Percentiles rank a stretch among this genome's conserved stretches.
These are phyloP conservation scores for Zaprionus vittiger DNA, from an alignment of 1,140 invertebrate species.

Conservation along the genomic window DNA sequence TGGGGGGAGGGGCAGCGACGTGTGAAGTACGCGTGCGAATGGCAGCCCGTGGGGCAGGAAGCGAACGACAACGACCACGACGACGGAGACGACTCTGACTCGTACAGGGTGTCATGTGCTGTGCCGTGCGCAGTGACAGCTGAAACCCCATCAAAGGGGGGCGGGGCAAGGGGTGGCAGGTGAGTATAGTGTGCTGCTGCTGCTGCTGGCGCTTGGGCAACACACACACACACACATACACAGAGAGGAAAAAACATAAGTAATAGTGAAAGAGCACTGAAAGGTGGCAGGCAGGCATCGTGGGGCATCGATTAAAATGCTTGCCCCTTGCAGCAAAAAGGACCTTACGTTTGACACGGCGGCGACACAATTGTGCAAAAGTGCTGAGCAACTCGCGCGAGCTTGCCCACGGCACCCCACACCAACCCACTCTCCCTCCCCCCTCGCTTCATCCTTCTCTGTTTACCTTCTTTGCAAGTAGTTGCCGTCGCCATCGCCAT, in stretches of 20 bases:
- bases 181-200: constrained; percentile 7
- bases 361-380: constrained; percentile 60
- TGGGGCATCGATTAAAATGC: constrained; percentile 58
- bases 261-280: constrained; percentile 58
- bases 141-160: constrained; percentile 13
- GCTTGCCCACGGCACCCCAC: not conserved
- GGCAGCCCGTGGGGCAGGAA: constrained; percentile 56
- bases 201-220: constrained; percentile 38
- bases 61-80: constrained; percentile 20
- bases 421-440: not conserved
- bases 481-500: not conserved
- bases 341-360: constrained; percentile 37
- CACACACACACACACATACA: not conserved
- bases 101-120: constrained; percentile 45
- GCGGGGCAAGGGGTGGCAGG: not conserved
- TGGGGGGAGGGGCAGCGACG: constrained; percentile 27
- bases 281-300: constrained; percentile 36
- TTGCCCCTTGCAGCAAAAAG: constrained; percentile 22
- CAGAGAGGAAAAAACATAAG: constrained; percentile 46
- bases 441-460: not conserved
- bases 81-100: constrained; percentile 11
- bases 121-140: constrained; percentile 35
- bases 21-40: constrained; percentile 73
- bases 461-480: not conserved
- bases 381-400: constrained; percentile 5